phyloP scores from a whole-genome alignment of 2,888 invertebrate species.

The Phortica magna region DNA sequence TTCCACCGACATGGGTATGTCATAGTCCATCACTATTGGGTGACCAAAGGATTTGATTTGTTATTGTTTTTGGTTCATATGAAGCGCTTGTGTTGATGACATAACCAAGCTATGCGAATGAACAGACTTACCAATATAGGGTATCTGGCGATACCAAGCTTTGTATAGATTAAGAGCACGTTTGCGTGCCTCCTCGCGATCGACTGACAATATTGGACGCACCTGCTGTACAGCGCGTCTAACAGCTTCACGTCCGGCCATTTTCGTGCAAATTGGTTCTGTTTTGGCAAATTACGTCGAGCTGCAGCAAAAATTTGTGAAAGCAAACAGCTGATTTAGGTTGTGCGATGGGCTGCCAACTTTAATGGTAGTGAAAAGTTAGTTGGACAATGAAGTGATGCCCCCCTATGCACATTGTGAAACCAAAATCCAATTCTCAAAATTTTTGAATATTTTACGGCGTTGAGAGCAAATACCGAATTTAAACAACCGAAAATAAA shows the following conservation, averaged over 20 bases:
- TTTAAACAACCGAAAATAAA: too few species aligned
- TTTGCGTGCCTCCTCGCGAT: constrained; percentile 86
- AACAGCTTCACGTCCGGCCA: constrained; percentile 78
- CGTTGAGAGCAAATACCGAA: too few species aligned
- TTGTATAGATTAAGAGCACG: constrained; percentile 93
- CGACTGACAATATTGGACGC: constrained; percentile 90
- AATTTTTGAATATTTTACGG: too few species aligned
- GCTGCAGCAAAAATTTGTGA: not conserved
- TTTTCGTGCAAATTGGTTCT: constrained; percentile 39
- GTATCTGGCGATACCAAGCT: constrained; percentile 96
- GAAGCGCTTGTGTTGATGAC: constrained; percentile 55
- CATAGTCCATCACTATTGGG: constrained; percentile 90
- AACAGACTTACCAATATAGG: constrained; percentile 86
- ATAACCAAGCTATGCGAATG: constrained; percentile 53
- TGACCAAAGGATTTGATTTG: constrained; percentile 44
- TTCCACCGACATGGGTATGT: constrained; percentile 86
- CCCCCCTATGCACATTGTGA: too few species aligned
- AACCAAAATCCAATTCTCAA: too few species aligned
- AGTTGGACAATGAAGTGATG: too few species aligned
- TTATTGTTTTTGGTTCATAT: constrained; percentile 56
- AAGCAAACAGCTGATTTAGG: too few species aligned
- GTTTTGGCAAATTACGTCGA: constrained; percentile 3
- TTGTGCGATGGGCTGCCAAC: too few species aligned
- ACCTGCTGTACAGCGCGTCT: constrained; percentile 83
- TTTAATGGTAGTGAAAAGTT: too few species aligned